A percentile compares a stretch with the other conserved stretches of the same genome.
Conservation (phyloP, 1,140 invertebrate species). For the Cyclina sinensis region DNA sequence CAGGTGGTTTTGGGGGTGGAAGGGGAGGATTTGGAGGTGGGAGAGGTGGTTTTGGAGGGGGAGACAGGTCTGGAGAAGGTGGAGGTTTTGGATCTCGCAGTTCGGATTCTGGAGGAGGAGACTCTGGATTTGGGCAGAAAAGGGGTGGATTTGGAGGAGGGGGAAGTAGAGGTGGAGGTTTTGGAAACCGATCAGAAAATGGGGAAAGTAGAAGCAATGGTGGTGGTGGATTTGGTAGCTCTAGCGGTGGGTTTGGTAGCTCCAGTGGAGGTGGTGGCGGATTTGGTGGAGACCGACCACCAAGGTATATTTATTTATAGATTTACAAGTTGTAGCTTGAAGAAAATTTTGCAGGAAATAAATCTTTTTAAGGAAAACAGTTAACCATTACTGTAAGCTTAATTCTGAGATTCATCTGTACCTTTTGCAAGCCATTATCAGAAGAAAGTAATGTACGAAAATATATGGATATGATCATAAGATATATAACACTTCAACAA, state of each 20-base stretch:
- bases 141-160: slow-evolving; percentile 30
- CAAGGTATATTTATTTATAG: slow-evolving; percentile 55
- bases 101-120: slow-evolving; percentile 33
- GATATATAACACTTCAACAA: too few species aligned
- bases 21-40: slow-evolving; percentile 40
- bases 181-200: slow-evolving; percentile 28
- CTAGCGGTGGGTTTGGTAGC: slow-evolving; percentile 58
- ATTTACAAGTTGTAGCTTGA: too few species aligned
- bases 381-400: too few species aligned
- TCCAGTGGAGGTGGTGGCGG: slow-evolving; percentile 21
- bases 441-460: too few species aligned
- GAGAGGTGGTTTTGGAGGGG: neutral
- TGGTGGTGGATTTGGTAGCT: slow-evolving; percentile 38
- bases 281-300: slow-evolving; percentile 64
- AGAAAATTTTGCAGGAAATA: too few species aligned
- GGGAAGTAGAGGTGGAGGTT: slow-evolving; percentile 53
- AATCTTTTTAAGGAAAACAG: too few species aligned
- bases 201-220: slow-evolving; percentile 23
- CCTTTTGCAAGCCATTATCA: too few species aligned
- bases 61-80: neutral
- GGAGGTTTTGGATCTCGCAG: slow-evolving; percentile 25
- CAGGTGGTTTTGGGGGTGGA: slow-evolving; percentile 29
- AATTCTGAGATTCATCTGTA: too few species aligned
- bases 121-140: slow-evolving; percentile 45
- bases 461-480: too few species aligned